phyloP scores from a whole-genome alignment of 2,888 invertebrate genomes.

The Melinaea menophilus region DNA sequence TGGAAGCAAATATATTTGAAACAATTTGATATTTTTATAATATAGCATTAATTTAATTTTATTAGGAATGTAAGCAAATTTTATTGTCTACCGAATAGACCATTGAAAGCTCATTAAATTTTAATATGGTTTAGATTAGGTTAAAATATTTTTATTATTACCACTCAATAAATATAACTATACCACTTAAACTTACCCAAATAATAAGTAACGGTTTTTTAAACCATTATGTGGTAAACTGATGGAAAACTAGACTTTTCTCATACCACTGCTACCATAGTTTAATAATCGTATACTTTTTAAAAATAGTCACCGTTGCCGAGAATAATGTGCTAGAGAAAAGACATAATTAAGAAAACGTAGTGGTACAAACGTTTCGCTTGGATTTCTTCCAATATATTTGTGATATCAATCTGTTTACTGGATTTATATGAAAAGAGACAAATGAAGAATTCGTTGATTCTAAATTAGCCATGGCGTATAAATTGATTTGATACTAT shows the following conservation, averaged over 20 bases:
- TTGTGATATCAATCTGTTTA: constrained; percentile 61
- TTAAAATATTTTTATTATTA: too few relatives aligned
- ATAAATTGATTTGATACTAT: too few relatives aligned
- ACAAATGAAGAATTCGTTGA: background rate
- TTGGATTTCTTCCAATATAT: constrained; percentile 71
- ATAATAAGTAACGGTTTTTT: too few relatives aligned
- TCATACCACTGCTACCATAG: too few relatives aligned
- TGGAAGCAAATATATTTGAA: background rate
- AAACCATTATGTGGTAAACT: too few relatives aligned
- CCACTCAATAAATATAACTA: too few relatives aligned
- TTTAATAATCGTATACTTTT: constrained; percentile 36
- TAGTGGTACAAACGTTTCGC: constrained; percentile 58
- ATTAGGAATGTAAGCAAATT: constrained; percentile 24
- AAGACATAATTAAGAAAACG: constrained; percentile 69
- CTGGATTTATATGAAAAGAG: constrained; percentile 60
- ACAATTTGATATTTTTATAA: too few relatives aligned
- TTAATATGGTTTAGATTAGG: too few relatives aligned
- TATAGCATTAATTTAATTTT: constrained; percentile 16
- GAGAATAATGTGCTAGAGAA: constrained; percentile 55
- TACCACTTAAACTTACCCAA: too few relatives aligned
- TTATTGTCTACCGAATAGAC: constrained; percentile 20
- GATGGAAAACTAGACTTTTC: too few relatives aligned
- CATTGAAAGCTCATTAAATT: too few relatives aligned
- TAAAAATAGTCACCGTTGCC: constrained; percentile 61
- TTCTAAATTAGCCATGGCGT: background rate